phyloP scores from a whole-genome alignment of 2,797 vertebrate genomes.

The Enteromius thamalakanensis region DNA sequence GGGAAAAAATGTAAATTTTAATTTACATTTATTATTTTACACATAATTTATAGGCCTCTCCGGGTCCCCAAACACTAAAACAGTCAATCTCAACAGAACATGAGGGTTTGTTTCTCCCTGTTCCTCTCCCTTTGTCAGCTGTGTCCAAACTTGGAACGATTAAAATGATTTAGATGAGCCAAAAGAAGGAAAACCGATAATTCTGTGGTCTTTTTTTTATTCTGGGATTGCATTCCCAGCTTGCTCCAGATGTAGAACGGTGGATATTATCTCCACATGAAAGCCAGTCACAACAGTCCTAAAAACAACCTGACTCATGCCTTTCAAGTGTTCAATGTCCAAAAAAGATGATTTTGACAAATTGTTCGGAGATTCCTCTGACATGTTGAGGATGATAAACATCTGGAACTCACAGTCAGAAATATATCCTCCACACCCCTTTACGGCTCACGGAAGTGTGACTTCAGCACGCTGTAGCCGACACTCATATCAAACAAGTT shows the following conservation, averaged over 20 bases:
- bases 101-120: slow-evolving; percentile 19
- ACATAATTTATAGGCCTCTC: background rate
- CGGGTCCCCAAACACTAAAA: background rate
- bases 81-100: slow-evolving; percentile 21
- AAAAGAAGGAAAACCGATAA: slow-evolving; percentile 48
- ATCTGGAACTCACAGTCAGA: slow-evolving; percentile 66
- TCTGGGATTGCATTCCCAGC: slow-evolving; percentile 41
- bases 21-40: background rate
- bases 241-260: slow-evolving; percentile 33
- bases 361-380: slow-evolving; percentile 71
- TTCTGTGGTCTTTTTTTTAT: slow-evolving; percentile 54
- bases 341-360: slow-evolving; percentile 72
- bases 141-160: slow-evolving; percentile 47
- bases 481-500: slow-evolving; percentile 44
- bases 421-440: slow-evolving; percentile 36
- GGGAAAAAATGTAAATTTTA: background rate
- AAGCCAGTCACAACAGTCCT: slow-evolving; percentile 44
- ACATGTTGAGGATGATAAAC: slow-evolving; percentile 67
- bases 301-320: slow-evolving; percentile 60
- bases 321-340: slow-evolving; percentile 61
- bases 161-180: slow-evolving; percentile 49
- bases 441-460: slow-evolving; percentile 40
- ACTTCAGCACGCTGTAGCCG: slow-evolving; percentile 37
- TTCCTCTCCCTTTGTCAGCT: slow-evolving; percentile 31
- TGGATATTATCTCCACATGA: slow-evolving; percentile 47